Conservation (phyloP, 2,113 vertebrate genomes). For the Pimephales promelas region DNA sequence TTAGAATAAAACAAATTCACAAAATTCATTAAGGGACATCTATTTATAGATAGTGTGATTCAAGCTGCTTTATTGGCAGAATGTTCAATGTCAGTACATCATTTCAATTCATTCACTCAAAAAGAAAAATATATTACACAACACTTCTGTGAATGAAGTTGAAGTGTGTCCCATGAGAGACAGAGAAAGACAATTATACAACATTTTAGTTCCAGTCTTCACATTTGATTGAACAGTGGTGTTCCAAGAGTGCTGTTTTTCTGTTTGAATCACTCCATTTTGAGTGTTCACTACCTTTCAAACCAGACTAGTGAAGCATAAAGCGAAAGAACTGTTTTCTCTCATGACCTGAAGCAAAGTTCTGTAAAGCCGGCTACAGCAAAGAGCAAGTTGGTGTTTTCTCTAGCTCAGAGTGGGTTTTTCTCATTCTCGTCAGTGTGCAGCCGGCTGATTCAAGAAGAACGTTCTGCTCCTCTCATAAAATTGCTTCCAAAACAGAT, state of each 20-base stretch:
- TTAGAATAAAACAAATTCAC: not conserved
- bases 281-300: not conserved
- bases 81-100: constrained; percentile 12
- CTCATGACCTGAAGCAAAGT: not conserved
- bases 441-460: too few species aligned
- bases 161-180: not conserved
- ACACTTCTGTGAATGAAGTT: constrained; percentile 12
- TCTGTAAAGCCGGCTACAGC: too few species aligned
- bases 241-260: not conserved
- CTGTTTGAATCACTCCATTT: not conserved
- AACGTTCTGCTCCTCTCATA: too few species aligned
- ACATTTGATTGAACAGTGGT: not conserved
- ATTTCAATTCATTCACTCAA: constrained; percentile 39
- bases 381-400: not conserved
- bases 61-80: constrained; percentile 3
- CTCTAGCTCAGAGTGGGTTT: not conserved
- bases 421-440: too few species aligned
- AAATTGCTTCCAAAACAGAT: not conserved
- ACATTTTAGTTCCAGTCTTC: not conserved
- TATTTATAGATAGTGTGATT: constrained; percentile 25
- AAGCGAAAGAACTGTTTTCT: not conserved
- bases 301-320: not conserved
- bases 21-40: not conserved
- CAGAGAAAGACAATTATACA: constrained; percentile 9
- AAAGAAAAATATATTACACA: constrained; percentile 28